Percentiles rank a stretch among this genome's conserved stretches.
phyloP scores from a whole-genome alignment of 2,888 invertebrate genomes.

The Theretra japonica region DNA sequence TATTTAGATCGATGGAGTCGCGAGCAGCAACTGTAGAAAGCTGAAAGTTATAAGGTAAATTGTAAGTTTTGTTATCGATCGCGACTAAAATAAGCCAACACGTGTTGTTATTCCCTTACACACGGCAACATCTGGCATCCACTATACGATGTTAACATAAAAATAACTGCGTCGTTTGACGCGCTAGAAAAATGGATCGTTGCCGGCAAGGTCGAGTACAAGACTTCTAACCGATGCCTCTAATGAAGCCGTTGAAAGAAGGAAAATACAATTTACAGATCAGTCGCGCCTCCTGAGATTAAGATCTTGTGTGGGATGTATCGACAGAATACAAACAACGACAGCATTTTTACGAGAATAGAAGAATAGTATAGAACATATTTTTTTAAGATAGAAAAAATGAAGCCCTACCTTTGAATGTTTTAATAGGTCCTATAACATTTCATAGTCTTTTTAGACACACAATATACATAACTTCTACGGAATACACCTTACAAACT shows the following conservation, averaged over 20 bases:
- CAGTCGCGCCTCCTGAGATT: too few species aligned
- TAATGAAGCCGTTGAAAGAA: background rate
- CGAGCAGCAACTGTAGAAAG: background rate
- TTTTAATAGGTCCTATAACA: too few species aligned
- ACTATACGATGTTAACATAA: conserved; percentile 14
- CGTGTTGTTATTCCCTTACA: conserved; percentile 43
- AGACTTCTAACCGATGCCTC: background rate
- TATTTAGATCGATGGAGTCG: background rate
- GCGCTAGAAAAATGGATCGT: conserved; percentile 20
- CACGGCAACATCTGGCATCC: conserved; percentile 25
- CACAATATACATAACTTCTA: too few species aligned
- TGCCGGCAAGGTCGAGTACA: background rate
- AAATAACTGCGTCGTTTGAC: conserved; percentile 22
- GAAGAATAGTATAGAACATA: too few species aligned
- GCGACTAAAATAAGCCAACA: conserved; percentile 30
- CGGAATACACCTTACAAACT: too few species aligned
- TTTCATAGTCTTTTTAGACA: too few species aligned
- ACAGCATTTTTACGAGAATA: too few species aligned
- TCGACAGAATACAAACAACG: too few species aligned
- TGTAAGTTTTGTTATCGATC: background rate
- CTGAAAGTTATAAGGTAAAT: background rate
- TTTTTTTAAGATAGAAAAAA: too few species aligned
- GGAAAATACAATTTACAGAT: too few species aligned
- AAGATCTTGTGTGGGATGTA: too few species aligned
- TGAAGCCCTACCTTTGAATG: too few species aligned